Evolutionary conservation across 2,888 invertebrate genomes (phyloP).

Genomic region (Buathra laborator): DNA sequence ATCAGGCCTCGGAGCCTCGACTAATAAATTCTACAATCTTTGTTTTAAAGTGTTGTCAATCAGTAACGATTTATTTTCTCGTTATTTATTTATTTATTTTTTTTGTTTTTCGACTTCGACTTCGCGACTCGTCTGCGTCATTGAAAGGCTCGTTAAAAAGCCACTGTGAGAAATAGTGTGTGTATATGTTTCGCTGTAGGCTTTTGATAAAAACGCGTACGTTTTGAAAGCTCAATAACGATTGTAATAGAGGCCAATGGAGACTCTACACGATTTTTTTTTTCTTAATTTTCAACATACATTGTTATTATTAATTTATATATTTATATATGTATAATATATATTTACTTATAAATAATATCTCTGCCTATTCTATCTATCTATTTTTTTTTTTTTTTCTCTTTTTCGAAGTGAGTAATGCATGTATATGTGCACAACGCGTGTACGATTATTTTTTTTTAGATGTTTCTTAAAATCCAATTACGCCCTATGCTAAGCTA

Average conservation of each 20-base stretch:
- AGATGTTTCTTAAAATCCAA: slow-evolving; percentile 16
- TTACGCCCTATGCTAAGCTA: slow-evolving; percentile 30
- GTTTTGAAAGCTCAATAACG: slow-evolving; percentile 74
- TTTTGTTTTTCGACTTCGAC: not conserved
- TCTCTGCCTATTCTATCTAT: slow-evolving; percentile 14
- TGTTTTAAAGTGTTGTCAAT: slow-evolving; percentile 12
- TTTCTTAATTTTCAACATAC: slow-evolving; percentile 47
- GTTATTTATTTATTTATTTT: slow-evolving; percentile 40
- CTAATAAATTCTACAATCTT: slow-evolving; percentile 34
- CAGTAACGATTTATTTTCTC: not conserved
- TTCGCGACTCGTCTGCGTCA: not conserved
- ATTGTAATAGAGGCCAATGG: slow-evolving; percentile 72
- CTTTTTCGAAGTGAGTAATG: slow-evolving; percentile 32
- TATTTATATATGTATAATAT: slow-evolving; percentile 21
- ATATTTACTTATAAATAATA: slow-evolving; percentile 30
- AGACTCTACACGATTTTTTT: slow-evolving; percentile 52
- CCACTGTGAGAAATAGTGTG: slow-evolving; percentile 14
- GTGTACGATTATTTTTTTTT: slow-evolving; percentile 35
- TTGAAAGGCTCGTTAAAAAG: slow-evolving; percentile 49
- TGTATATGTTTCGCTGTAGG: slow-evolving; percentile 41
- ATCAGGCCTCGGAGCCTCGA: not conserved
- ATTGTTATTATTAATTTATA: slow-evolving; percentile 13
- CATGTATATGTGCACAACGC: slow-evolving; percentile 51
- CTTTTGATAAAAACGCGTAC: slow-evolving; percentile 59
- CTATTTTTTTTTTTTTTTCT: slow-evolving; percentile 18